A percentile compares a stretch with the other conserved stretches of the same genome.
phyloP scores from a whole-genome alignment of 2,113 vertebrate species.

The Fregetta grallaria region DNA sequence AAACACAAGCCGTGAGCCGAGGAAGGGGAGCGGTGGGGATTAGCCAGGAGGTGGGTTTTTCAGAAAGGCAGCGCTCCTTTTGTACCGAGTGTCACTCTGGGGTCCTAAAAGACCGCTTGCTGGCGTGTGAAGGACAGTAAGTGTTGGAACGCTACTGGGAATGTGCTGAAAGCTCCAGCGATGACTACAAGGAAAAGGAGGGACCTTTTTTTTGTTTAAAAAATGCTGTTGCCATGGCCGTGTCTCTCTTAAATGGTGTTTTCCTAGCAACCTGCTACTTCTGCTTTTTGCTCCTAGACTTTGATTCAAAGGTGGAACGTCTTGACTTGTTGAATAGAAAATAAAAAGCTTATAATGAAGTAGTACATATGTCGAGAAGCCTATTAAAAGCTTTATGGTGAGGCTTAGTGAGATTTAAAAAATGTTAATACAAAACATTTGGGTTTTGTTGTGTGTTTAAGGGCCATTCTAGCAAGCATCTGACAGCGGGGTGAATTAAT shows the following conservation, averaged over 20 bases:
- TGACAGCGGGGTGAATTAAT: not conserved
- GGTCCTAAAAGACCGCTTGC: not conserved
- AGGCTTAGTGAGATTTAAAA: not conserved
- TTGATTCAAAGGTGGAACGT: not conserved
- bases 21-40: not conserved
- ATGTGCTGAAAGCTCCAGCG: not conserved
- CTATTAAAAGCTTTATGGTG: not conserved
- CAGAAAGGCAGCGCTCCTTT: fast-evolving
- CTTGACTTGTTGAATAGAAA: not conserved
- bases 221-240: not conserved
- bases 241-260: not conserved
- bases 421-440: not conserved
- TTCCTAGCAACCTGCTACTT: not conserved
- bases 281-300: not conserved
- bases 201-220: not conserved
- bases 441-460: not conserved
- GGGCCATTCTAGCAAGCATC: not conserved
- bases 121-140: fast-evolving
- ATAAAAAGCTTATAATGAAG: not conserved
- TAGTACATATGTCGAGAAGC: not conserved
- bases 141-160: not conserved
- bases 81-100: not conserved
- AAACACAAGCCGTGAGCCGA: fast-evolving
- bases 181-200: not conserved
- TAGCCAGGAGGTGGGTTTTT: not conserved